These are phyloP conservation scores for Triops longicaudatus DNA, from an alignment of 1,140 invertebrate genomes.

Conservation along the genomic window DNA sequence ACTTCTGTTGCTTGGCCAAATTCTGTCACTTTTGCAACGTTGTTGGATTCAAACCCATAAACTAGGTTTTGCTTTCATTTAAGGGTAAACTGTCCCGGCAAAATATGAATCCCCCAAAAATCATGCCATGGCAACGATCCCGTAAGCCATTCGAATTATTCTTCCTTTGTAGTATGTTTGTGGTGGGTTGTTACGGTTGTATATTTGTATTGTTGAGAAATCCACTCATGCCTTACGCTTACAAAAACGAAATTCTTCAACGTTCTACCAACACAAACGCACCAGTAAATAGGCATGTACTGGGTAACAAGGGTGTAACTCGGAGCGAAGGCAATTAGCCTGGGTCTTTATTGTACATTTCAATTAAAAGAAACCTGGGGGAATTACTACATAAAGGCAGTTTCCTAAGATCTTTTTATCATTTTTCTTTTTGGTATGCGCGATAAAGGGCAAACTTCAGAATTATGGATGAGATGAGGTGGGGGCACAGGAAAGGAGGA, in stretches of 20 bases:
- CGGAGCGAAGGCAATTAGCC: neutral
- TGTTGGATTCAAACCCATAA: neutral
- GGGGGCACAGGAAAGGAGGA: neutral
- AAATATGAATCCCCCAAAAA: neutral
- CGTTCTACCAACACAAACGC: neutral
- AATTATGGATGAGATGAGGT: neutral
- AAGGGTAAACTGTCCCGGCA: neutral
- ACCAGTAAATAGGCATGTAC: neutral
- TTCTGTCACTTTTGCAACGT: neutral
- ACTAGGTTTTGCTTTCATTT: neutral
- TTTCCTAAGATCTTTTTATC: neutral
- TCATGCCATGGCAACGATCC: neutral
- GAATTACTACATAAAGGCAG: neutral
- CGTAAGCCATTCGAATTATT: neutral
- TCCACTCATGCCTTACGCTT: conserved; percentile 14
- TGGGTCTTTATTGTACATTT: neutral
- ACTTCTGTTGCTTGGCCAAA: conserved; percentile 2
- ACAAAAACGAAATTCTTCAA: neutral
- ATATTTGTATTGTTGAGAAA: neutral
- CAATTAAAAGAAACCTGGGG: neutral
- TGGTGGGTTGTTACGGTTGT: neutral
- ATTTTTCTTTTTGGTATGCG: neutral
- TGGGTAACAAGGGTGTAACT: neutral
- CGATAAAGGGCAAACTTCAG: neutral
- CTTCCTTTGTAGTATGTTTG: neutral